Conservation (phyloP, 2,797 vertebrate species). For the Enteromius argenteus region DNA sequence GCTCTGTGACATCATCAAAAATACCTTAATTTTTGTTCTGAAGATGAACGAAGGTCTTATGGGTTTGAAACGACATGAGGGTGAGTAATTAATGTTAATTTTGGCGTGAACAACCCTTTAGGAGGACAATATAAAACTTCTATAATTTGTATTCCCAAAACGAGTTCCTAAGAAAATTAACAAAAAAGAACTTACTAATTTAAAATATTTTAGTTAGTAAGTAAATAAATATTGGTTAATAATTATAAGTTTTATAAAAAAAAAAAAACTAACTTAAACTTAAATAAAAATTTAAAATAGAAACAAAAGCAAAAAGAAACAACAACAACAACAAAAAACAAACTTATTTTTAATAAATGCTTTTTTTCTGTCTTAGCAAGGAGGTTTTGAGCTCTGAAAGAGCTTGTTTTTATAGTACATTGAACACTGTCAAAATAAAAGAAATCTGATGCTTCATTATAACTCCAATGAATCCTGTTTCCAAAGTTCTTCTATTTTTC, state of each 20-base stretch:
- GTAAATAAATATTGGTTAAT: not conserved
- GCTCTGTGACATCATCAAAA: too few relatives aligned
- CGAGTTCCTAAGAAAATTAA: not conserved
- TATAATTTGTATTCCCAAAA: not conserved
- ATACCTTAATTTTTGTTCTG: too few relatives aligned
- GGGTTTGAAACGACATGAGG: too few relatives aligned
- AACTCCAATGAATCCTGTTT: not conserved
- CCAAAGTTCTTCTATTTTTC: not conserved
- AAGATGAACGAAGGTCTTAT: too few relatives aligned
- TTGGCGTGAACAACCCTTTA: too few relatives aligned
- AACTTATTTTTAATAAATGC: not conserved
- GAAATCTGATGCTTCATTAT: not conserved
- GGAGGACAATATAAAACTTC: not conserved
- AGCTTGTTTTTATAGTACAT: not conserved
- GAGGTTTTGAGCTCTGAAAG: not conserved
- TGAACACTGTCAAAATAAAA: not conserved
- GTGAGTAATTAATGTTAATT: too few relatives aligned
- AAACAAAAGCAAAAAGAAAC: too few relatives aligned
- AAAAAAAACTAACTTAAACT: not conserved
- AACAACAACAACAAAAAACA: not conserved
- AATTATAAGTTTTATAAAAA: too few relatives aligned
- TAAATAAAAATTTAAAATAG: not conserved
- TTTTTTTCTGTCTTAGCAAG: not conserved
- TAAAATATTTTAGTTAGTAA: too few relatives aligned
- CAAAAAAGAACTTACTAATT: not conserved